These are phyloP conservation scores for Clupea harengus DNA, from an alignment of 2,113 vertebrate genomes.

Conservation along the genomic window DNA sequence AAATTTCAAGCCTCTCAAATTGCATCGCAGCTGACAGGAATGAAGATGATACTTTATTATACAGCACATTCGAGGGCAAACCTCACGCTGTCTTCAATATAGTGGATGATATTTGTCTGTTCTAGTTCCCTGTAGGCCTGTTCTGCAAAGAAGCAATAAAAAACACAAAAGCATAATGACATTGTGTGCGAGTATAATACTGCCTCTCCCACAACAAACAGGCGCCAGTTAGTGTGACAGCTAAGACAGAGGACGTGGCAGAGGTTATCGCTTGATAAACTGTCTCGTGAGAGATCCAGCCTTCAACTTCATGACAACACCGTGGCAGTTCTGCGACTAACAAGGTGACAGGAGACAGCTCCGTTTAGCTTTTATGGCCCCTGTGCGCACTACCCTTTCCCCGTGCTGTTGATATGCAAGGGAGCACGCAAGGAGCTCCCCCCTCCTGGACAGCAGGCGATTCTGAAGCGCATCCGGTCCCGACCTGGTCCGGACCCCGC, in stretches of 20 bases:
- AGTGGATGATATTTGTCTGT: background rate
- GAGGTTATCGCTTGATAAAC: conserved; percentile 10
- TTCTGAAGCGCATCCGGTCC: background rate
- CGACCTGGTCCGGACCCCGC: background rate
- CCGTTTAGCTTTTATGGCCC: conserved; percentile 4
- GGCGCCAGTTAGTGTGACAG: background rate
- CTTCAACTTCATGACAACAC: background rate
- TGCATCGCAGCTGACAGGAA: conserved; percentile 23
- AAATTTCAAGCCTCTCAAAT: background rate
- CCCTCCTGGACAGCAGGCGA: background rate
- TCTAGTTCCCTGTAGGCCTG: background rate
- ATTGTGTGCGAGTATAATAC: background rate
- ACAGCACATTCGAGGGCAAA: conserved; percentile 13
- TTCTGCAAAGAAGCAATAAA: background rate
- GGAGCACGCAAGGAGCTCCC: conserved; percentile 35
- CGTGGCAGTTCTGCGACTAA: background rate
- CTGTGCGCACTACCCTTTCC: background rate
- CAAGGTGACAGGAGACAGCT: conserved; percentile 10
- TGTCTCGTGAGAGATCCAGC: background rate
- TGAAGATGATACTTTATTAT: conserved; percentile 2
- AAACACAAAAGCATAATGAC: background rate
- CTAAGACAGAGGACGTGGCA: background rate
- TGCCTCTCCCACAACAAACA: background rate
- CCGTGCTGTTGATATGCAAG: conserved; percentile 24
- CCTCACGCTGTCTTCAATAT: background rate